Conservation (phyloP, 2,888 invertebrate species). For the Teleiodes luculella region DNA sequence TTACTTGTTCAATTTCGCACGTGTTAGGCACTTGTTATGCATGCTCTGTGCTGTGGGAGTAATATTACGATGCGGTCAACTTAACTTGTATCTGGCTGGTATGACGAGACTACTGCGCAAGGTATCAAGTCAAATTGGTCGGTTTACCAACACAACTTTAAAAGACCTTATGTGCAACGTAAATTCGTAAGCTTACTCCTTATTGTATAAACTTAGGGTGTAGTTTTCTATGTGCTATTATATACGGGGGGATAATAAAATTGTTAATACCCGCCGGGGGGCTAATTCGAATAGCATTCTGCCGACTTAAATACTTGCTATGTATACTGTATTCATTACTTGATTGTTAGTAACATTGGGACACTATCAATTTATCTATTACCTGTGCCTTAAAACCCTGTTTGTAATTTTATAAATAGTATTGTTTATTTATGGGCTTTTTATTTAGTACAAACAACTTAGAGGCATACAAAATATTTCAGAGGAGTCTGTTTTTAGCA, state of each 20-base stretch:
- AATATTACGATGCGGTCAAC: no score
- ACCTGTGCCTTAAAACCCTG: neutral
- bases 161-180: constrained; percentile 27
- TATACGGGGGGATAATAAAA: constrained; percentile 28
- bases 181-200: neutral
- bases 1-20: no score
- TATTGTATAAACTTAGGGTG: neutral
- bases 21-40: no score
- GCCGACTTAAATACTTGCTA: neutral
- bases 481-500: no score
- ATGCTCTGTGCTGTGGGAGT: no score
- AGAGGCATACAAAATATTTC: no score
- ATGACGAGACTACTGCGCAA: no score
- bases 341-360: neutral
- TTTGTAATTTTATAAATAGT: no score
- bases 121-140: no score
- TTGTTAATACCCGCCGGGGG: constrained; percentile 25
- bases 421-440: no score
- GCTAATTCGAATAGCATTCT: constrained; percentile 8
- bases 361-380: neutral
- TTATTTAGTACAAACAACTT: no score
- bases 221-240: neutral
- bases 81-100: no score
- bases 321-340: constrained; percentile 32
- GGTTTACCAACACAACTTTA: neutral